Conservation (phyloP, 2,888 invertebrate genomes). For the Chloroclysta siterata region DNA sequence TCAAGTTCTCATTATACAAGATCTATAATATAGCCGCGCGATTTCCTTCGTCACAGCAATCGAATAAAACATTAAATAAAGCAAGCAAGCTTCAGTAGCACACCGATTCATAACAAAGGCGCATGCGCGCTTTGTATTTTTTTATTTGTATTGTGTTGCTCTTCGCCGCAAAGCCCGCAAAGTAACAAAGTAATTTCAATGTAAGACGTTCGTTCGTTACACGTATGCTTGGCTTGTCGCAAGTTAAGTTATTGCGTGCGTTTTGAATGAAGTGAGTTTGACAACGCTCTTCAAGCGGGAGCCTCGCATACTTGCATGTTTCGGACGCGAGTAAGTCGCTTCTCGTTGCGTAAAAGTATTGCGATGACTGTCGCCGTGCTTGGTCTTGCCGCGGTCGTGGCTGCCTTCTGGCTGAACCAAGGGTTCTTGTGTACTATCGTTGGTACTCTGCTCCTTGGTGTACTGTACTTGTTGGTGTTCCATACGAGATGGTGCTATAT, state of each 20-base stretch:
- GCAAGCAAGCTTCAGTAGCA: too few relatives aligned
- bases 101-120: too few relatives aligned
- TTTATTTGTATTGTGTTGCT: neutral
- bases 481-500: constrained; percentile 92
- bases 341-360: constrained; percentile 78
- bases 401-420: constrained; percentile 78
- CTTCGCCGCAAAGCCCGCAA: neutral
- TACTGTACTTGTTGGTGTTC: constrained; percentile 87
- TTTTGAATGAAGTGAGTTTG: constrained; percentile 33
- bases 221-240: neutral
- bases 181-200: neutral
- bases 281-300: constrained; percentile 38
- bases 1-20: too few relatives aligned
- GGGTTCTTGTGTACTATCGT: constrained; percentile 88
- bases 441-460: constrained; percentile 84
- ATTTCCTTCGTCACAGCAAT: too few relatives aligned
- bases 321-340: constrained; percentile 72
- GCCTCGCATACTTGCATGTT: constrained; percentile 32
- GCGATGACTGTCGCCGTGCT: constrained; percentile 73
- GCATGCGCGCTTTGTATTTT: neutral
- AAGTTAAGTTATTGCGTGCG: constrained; percentile 21
- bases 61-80: too few relatives aligned
- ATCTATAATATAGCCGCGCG: too few relatives aligned
- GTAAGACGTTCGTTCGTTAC: too few relatives aligned
- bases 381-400: constrained; percentile 71